Conservation (phyloP, 2,888 invertebrate genomes). For the Hipparchia semele region DNA sequence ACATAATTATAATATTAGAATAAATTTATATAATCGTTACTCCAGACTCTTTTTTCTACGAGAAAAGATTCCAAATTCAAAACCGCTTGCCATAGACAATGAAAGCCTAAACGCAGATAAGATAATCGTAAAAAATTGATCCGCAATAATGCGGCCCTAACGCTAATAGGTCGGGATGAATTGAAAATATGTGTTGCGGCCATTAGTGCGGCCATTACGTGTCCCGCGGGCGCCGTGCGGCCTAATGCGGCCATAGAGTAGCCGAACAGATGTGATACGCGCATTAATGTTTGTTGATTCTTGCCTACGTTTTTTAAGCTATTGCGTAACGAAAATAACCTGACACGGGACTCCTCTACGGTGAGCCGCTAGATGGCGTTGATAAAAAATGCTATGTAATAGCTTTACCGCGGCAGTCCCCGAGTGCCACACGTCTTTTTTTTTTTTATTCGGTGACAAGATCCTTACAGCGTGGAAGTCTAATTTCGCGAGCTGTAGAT, state of each 20-base stretch:
- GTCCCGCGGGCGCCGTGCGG: slow-evolving; percentile 58
- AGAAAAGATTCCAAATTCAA: slow-evolving; percentile 13
- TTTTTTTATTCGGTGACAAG: no score
- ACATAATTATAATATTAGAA: no score
- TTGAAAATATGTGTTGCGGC: slow-evolving; percentile 70
- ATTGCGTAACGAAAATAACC: no score
- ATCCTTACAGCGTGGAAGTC: no score
- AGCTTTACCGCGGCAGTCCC: no score
- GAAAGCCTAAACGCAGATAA: slow-evolving; percentile 22
- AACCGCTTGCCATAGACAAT: slow-evolving; percentile 26
- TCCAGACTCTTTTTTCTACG: not conserved
- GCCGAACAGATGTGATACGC: slow-evolving; percentile 25
- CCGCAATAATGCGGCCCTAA: slow-evolving; percentile 49
- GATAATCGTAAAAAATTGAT: slow-evolving; percentile 50
- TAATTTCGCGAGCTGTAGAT: no score
- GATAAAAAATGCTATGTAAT: no score
- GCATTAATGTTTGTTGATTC: not conserved
- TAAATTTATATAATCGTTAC: no score
- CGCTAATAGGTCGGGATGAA: slow-evolving; percentile 59
- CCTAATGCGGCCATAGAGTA: slow-evolving; percentile 57
- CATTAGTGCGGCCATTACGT: slow-evolving; percentile 63
- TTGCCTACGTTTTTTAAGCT: not conserved
- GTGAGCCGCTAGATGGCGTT: no score
- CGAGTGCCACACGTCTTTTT: no score
- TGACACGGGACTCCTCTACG: no score